Evolutionary conservation across 1,140 invertebrate genomes (phyloP).

Genomic region (Drosophila rufa): DNA sequence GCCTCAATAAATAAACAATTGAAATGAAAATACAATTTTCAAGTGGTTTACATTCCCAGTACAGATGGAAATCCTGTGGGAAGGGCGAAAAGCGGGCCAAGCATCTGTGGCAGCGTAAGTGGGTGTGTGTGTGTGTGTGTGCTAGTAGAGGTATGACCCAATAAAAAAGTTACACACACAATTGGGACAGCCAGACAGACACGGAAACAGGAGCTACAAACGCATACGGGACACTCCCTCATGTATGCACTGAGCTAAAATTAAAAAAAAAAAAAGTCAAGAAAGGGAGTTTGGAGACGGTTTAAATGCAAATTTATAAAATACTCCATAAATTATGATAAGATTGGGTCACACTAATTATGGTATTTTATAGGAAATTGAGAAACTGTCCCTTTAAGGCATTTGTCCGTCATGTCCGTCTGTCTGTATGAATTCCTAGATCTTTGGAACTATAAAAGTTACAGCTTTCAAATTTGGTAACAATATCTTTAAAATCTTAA

Average conservation of each 20-base stretch:
- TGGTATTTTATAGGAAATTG: neutral
- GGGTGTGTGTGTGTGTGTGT: slow-evolving; percentile 12
- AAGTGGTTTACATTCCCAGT: slow-evolving; percentile 73
- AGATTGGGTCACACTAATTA: neutral
- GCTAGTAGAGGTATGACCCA: slow-evolving; percentile 62
- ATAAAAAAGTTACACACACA: slow-evolving; percentile 67
- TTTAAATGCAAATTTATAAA: too few relatives aligned
- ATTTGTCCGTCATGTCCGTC: too few relatives aligned
- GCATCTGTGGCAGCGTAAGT: slow-evolving; percentile 8
- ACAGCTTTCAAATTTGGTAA: too few relatives aligned
- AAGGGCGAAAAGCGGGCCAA: slow-evolving; percentile 23
- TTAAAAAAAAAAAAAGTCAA: neutral
- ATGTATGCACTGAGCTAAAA: slow-evolving; percentile 6
- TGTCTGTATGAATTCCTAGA: too few relatives aligned
- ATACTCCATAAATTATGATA: neutral
- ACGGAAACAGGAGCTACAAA: slow-evolving; percentile 13
- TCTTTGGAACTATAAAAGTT: too few relatives aligned
- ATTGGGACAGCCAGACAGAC: slow-evolving; percentile 19
- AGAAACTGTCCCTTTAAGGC: too few relatives aligned
- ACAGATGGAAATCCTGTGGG: slow-evolving; percentile 47
- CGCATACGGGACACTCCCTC: slow-evolving; percentile 32
- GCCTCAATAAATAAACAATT: slow-evolving; percentile 84
- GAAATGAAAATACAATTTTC: slow-evolving; percentile 84
- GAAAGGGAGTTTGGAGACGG: too few relatives aligned
- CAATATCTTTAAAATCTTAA: too few relatives aligned